Base-by-base conservation (phyloP, 2,797 vertebrate genomes). In the Balearica regulorum region DNA sequence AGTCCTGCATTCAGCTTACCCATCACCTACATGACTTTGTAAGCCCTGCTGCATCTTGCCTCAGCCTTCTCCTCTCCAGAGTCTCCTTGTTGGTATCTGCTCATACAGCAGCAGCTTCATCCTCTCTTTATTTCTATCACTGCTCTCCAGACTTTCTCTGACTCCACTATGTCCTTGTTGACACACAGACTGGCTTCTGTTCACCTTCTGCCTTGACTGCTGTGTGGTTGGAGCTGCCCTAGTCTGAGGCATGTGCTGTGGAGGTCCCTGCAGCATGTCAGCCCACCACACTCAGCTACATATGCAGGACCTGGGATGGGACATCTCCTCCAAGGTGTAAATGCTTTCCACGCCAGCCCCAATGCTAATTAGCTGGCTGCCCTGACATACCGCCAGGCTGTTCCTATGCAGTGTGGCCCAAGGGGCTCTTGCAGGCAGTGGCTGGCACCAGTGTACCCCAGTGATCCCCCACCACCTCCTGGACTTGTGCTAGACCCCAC, bases 311-410 rank as follows among this genome's bases (percentile, higher is more conserved):
- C 5, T 13, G 43, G 16, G 13, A 11, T 46, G 46, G 13, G 55
- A 49, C 51, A 13, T 46, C 16, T 60, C 35, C 26, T 73, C 43
- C 51, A 19, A 57, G 60, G 39, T 54, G 26, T 24, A 37, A 80
- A 44, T 0, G 0, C 35, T 58, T 73, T 69, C 43, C 1, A 2
- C 2, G 3, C 13, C 49, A 81, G 13, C 65, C 21, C 31, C 39
- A 46, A 1, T 7, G 29, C 29, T 48, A 54, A 12, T 12, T 46
- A 3, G 0, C 33, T 22, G 22, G 8, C 24, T 58, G 44, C 46
- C 41, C 44, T 49, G 22, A 18, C 0, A 1, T 13, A 19, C 46
- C 20, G 15, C 21, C 18, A 14, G 10, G 4, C 37, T 88, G 15
- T 25, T 73, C 10, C 33, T 11, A 7, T 20, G 39, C 41, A 41